Evolutionary conservation across 2,888 invertebrate genomes (phyloP), one percentile per base, ranked within the genome.

Genomic region (Glyphotaelius pellucidus): DNA sequence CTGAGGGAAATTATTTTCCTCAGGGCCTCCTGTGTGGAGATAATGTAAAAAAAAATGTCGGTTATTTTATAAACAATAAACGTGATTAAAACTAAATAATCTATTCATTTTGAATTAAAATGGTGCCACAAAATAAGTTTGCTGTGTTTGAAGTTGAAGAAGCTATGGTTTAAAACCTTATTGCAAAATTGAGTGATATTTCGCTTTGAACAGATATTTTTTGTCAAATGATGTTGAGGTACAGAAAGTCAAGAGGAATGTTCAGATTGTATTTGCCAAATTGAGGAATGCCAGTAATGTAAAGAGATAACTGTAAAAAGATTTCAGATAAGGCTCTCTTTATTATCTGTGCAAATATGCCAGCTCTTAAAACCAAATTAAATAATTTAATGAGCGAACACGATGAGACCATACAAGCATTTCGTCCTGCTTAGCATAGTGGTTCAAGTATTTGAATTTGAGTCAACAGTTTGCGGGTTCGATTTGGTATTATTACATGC

Each of bases 271-370:
- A 67, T 67, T 67, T n/a, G 67, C n/a, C 67, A n/a, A n/a, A n/a
- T n/a, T n/a, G 67, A 67, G 67, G 25, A 25, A n/a, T 25, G 67
- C 67, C 67, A 67, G 67, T 67, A 67, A 67, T 67, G 25, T 67
- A 83, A 83, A 35, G 35, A 35, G 30, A 86, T 86, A 42, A 86
- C 38, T 42, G 86, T 86, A 42, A 42, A 86, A 86, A 86, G 47
- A 12, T 11, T 38, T 14, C 14, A 42, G 42, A 42, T 42, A 86
- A 42, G 86, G 25, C n/a, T 38, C 30, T 42, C 86, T 86, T 86
- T 42, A 42, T 47, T 86, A 86, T 47, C 86, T 7, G 30, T 5
- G 86, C 86, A 86, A 86, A 86, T 86, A 42, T 86, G 86, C 25
- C 67, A 86, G 47, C n/a, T 42, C n/a, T 86, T 42, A 25, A 5